These are phyloP conservation scores for Tipula vernalis DNA, from an alignment of 2,888 invertebrate genomes.

Conservation along the genomic window DNA sequence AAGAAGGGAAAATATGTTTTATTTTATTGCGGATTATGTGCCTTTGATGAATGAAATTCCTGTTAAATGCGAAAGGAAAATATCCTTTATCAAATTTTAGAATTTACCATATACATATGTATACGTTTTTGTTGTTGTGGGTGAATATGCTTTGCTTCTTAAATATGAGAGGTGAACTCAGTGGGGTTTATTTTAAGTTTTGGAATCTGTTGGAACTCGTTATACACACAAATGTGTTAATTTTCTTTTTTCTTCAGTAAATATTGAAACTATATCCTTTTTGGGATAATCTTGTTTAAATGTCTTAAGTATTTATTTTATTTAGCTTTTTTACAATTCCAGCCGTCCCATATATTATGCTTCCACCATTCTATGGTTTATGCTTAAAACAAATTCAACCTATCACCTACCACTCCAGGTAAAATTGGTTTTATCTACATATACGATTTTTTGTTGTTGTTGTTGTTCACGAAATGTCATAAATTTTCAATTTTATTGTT, in stretches of 20 bases:
- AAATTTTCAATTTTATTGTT: not conserved
- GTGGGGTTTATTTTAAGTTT: not conserved
- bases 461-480: not conserved
- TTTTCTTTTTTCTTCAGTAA: not conserved
- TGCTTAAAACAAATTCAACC: not conserved
- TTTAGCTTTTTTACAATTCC: too few relatives aligned
- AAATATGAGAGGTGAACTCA: not conserved
- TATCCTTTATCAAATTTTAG: not conserved
- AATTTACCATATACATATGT: too few relatives aligned
- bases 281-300: not conserved
- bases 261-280: not conserved
- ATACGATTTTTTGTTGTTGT: not conserved
- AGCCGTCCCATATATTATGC: not conserved
- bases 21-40: not conserved
- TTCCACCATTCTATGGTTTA: not conserved
- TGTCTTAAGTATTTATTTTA: not conserved
- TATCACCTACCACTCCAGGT: not conserved
- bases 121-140: not conserved
- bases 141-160: not conserved
- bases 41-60: not conserved
- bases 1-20: not conserved
- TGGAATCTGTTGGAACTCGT: not conserved
- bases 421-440: not conserved
- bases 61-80: not conserved
- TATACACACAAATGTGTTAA: not conserved